phyloP scores from a whole-genome alignment of 2,113 vertebrate genomes.

The Cnemophilus loriae region DNA sequence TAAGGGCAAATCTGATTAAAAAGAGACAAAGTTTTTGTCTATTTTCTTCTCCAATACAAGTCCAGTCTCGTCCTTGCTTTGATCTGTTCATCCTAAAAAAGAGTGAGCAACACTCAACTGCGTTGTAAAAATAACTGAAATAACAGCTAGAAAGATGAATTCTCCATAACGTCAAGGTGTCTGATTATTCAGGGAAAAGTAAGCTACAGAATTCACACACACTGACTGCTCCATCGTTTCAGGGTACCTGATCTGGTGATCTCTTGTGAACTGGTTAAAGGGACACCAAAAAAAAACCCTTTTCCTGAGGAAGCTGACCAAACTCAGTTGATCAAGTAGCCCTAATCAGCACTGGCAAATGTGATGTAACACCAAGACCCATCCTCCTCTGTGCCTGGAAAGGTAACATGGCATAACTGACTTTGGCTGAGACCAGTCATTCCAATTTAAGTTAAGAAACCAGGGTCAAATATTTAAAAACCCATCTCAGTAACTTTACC shows the following conservation, averaged over 20 bases:
- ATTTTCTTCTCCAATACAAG: not conserved
- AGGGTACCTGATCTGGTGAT: not conserved
- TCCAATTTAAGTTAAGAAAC: not conserved
- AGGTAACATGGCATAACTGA: not conserved
- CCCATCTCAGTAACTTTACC: not conserved
- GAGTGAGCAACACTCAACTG: not conserved
- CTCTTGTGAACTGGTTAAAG: not conserved
- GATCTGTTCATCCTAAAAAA: not conserved
- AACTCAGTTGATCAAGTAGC: fast-evolving
- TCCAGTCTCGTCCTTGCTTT: not conserved
- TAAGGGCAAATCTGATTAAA: not conserved
- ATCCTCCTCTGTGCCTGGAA: not conserved
- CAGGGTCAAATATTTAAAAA: not conserved
- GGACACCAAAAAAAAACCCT: not conserved
- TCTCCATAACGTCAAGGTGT: not conserved
- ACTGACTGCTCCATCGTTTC: not conserved
- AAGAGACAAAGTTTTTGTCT: not conserved
- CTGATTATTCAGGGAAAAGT: not conserved
- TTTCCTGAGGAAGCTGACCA: not conserved
- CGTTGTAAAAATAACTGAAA: not conserved
- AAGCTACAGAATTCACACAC: not conserved
- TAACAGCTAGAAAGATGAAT: not conserved
- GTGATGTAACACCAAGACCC: not conserved
- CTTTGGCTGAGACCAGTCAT: not conserved
- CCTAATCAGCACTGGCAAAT: not conserved